These are phyloP conservation scores for Diarsia brunnea DNA, from an alignment of 2,888 invertebrate species.

Conservation along the genomic window DNA sequence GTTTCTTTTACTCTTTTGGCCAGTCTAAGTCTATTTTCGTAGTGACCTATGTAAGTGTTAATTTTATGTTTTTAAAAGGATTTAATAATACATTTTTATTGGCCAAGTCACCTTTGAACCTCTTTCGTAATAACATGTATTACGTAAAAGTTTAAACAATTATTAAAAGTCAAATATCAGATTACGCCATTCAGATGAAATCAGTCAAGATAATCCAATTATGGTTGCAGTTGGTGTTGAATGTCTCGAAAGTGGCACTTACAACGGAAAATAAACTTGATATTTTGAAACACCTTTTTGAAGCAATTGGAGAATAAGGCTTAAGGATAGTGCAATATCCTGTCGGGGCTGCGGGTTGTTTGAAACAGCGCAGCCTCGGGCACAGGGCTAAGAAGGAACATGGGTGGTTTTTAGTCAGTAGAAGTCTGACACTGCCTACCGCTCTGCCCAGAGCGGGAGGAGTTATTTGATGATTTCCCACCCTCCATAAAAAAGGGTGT, in stretches of 20 bases:
- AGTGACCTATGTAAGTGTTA: constrained; percentile 15
- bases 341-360: too few species aligned
- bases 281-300: neutral
- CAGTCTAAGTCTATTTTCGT: neutral
- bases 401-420: too few species aligned
- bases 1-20: neutral
- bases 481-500: too few species aligned
- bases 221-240: constrained; percentile 19
- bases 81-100: constrained; percentile 23
- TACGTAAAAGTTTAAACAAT: constrained; percentile 38
- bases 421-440: too few species aligned
- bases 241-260: constrained; percentile 32
- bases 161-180: constrained; percentile 52
- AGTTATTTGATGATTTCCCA: too few species aligned
- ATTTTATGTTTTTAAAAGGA: constrained; percentile 9
- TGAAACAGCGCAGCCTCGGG: too few species aligned
- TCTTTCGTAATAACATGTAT: constrained; percentile 39
- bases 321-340: neutral
- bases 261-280: constrained; percentile 8
- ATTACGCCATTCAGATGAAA: constrained; percentile 48
- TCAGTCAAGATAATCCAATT: constrained; percentile 50
- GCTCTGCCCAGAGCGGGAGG: too few species aligned
- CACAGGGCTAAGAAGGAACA: too few species aligned
- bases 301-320: neutral
- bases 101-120: constrained; percentile 50